Evolutionary conservation across 2,797 vertebrate species (phyloP).

Genomic region (Xenopus petersii): DNA sequence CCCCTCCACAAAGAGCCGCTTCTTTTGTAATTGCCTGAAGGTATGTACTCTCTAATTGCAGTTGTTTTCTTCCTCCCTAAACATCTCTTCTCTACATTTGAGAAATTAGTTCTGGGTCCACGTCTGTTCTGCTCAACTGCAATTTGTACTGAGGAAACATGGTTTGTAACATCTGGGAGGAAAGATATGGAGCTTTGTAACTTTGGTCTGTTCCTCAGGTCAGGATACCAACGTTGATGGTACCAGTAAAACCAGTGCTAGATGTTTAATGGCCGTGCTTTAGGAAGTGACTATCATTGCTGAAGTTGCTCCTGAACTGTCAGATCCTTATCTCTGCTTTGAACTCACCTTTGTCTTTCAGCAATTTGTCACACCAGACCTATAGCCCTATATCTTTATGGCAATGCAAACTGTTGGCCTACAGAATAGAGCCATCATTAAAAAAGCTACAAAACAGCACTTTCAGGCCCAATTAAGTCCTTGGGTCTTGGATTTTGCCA

Average conservation of each 20-base stretch:
- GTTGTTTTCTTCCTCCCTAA: constrained; percentile 61
- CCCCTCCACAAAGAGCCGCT: constrained; percentile 52
- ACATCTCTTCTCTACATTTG: constrained; percentile 45
- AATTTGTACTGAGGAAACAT: constrained; percentile 51
- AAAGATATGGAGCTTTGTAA: constrained; percentile 50
- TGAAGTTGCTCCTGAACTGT: constrained; percentile 26
- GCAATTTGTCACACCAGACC: constrained; percentile 55
- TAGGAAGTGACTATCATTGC: constrained; percentile 51
- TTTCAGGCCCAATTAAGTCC: not conserved
- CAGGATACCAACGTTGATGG: constrained; percentile 47
- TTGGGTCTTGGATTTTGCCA: constrained; percentile 7
- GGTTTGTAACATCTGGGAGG: constrained; percentile 52
- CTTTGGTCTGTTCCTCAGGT: constrained; percentile 46
- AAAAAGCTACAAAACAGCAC: constrained; percentile 8
- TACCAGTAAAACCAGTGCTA: constrained; percentile 66
- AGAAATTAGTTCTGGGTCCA: constrained; percentile 54
- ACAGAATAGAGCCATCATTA: constrained; percentile 27
- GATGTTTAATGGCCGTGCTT: constrained; percentile 70
- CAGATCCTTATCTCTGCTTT: constrained; percentile 62
- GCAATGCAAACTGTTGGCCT: constrained; percentile 36
- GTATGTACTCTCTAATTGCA: constrained; percentile 54
- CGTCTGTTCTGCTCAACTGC: constrained; percentile 56
- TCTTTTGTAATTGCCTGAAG: constrained; percentile 55
- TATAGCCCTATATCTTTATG: constrained; percentile 47
- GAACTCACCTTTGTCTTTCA: constrained; percentile 55